Evolutionary conservation across 2,797 vertebrate species (phyloP).

Genomic region (Falco rusticolus): DNA sequence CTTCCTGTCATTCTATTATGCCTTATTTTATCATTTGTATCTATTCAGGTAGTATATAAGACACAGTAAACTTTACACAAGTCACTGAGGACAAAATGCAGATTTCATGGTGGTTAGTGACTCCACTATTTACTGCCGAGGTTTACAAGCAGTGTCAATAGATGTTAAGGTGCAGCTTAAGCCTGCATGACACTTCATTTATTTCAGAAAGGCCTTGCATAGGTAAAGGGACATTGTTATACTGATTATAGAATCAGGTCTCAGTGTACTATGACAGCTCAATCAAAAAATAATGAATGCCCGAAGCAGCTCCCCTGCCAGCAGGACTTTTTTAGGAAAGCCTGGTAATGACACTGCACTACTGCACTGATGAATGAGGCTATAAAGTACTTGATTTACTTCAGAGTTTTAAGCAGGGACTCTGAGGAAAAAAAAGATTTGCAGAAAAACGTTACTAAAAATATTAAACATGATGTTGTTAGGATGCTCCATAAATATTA

Average conservation of each 20-base stretch:
- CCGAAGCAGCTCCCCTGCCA: not conserved
- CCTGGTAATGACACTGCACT: not conserved
- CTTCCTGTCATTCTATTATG: not conserved
- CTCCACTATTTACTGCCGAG: not conserved
- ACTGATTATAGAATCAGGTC: not conserved
- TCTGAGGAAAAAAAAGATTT: not conserved
- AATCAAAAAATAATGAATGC: not conserved
- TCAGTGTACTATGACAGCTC: not conserved
- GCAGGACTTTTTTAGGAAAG: not conserved
- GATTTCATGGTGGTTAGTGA: not conserved
- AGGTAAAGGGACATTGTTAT: not conserved
- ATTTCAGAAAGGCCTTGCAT: not conserved
- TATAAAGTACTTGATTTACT: not conserved
- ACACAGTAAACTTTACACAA: not conserved
- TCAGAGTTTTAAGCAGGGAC: not conserved
- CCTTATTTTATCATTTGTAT: not conserved
- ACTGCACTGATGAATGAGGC: not conserved
- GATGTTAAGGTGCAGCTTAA: not conserved
- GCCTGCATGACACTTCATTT: not conserved
- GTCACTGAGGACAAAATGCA: not conserved
- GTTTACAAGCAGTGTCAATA: not conserved
- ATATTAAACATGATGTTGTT: not conserved
- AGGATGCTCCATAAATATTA: not conserved
- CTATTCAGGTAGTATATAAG: not conserved
- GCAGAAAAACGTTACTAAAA: not conserved